These are phyloP conservation scores for Propithecus perrieri DNA, from an alignment of 2,797 vertebrate species.

Conservation along the genomic window DNA sequence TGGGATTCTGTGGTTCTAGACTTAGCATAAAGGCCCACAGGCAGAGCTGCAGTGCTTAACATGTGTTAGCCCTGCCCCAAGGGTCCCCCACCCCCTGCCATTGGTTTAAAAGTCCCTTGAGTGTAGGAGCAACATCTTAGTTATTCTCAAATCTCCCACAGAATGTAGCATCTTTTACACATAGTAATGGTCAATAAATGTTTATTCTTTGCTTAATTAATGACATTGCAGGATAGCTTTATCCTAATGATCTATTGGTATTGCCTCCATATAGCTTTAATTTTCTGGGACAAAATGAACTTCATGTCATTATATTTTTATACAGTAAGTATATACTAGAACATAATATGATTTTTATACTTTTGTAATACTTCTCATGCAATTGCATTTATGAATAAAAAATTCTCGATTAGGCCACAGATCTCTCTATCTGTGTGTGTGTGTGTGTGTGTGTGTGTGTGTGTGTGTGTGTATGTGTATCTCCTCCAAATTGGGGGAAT, in stretches of 20 bases:
- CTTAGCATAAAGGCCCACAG: background rate
- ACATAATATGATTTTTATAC: slow-evolving; percentile 29
- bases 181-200: background rate
- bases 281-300: slow-evolving; percentile 46
- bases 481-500: slow-evolving; percentile 46
- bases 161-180: background rate
- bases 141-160: background rate
- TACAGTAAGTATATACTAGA: slow-evolving; percentile 35
- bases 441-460: background rate
- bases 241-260: background rate
- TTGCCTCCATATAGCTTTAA: background rate
- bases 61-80: background rate
- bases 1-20: background rate
- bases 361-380: slow-evolving; percentile 22
- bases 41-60: background rate
- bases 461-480: background rate
- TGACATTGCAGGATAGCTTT: background rate
- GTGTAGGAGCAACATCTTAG: background rate
- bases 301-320: slow-evolving; percentile 45
- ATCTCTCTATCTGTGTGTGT: background rate
- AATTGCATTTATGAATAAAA: slow-evolving; percentile 52
- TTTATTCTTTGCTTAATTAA: slow-evolving; percentile 55
- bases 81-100: too few relatives aligned
- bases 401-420: background rate
- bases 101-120: background rate